phyloP scores from a whole-genome alignment of 2,888 invertebrate genomes.

The Lepidocyrtinus sp. region DNA sequence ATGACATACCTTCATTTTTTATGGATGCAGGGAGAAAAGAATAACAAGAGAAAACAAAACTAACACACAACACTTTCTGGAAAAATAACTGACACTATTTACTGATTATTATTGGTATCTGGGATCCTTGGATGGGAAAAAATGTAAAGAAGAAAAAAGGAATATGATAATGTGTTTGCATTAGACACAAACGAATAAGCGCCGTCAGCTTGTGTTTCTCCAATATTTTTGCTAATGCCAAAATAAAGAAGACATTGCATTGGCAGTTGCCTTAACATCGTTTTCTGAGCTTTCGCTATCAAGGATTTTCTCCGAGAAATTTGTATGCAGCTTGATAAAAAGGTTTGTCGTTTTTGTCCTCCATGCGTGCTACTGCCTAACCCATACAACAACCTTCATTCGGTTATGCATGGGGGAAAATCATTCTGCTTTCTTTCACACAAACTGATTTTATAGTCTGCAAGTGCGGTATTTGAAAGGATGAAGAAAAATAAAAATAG shows the following conservation, averaged over 20 bases:
- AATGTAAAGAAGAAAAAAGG: neutral
- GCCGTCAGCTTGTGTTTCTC: constrained; percentile 4
- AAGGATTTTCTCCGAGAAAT: neutral
- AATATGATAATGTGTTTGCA: constrained; percentile 9
- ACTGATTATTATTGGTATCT: constrained; percentile 12
- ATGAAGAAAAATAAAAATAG: constrained; percentile 5
- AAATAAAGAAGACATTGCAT: neutral
- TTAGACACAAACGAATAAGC: neutral
- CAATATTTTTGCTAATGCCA: neutral
- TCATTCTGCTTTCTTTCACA: neutral
- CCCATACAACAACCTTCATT: constrained; percentile 1
- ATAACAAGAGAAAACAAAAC: neutral
- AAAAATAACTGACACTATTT: constrained; percentile 5
- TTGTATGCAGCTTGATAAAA: neutral
- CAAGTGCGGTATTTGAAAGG: neutral
- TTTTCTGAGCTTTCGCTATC: too few relatives aligned
- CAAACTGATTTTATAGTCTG: neutral
- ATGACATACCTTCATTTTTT: constrained; percentile 3
- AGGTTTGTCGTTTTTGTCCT: neutral
- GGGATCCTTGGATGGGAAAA: neutral
- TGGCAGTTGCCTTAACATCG: neutral
- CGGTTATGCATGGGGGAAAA: neutral
- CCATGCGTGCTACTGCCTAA: constrained; percentile 6
- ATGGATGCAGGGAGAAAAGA: neutral
- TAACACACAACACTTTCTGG: neutral